Percentiles rank a stretch among this genome's conserved stretches.
phyloP scores from a whole-genome alignment of 37 sponge, comb jelly and placozoan genomes.

The Halichondria panicea region DNA sequence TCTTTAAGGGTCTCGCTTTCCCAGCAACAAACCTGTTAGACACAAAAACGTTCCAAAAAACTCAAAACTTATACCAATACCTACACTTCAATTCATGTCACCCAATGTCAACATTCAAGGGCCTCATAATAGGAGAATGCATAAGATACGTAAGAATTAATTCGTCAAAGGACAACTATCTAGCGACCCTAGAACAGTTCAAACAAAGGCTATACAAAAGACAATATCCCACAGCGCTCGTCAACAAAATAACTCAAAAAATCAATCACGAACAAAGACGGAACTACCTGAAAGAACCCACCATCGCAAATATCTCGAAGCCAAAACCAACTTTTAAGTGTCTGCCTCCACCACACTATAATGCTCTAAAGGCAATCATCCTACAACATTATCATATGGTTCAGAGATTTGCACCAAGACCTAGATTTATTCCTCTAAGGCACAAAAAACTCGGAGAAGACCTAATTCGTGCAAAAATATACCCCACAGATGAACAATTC shows the following conservation, averaged over 20 bases:
- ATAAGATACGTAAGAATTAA: conserved; percentile 29
- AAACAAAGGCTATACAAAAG: conserved; percentile 6
- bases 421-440: conserved; percentile 6
- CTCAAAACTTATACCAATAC: conserved; percentile 35
- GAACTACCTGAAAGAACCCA: background rate
- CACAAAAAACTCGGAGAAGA: background rate
- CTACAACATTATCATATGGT: conserved; percentile 4
- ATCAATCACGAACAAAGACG: background rate
- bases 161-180: background rate
- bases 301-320: background rate
- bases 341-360: conserved; percentile 29
- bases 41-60: conserved; percentile 19
- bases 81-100: conserved; percentile 24
- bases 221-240: conserved; percentile 15
- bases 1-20: conserved; percentile 9
- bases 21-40: background rate
- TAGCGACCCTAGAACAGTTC: background rate
- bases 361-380: background rate
- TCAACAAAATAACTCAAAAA: background rate
- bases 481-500: conserved; percentile 14
- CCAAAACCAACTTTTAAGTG: conserved; percentile 19
- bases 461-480: background rate
- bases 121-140: conserved; percentile 19
- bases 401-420: background rate
- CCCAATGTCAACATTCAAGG: conserved; percentile 6